Evolutionary conservation across 2,113 vertebrate genomes (phyloP), one percentile per base, ranked within the genome.

Genomic region (Campylomormyrus numenius): DNA sequence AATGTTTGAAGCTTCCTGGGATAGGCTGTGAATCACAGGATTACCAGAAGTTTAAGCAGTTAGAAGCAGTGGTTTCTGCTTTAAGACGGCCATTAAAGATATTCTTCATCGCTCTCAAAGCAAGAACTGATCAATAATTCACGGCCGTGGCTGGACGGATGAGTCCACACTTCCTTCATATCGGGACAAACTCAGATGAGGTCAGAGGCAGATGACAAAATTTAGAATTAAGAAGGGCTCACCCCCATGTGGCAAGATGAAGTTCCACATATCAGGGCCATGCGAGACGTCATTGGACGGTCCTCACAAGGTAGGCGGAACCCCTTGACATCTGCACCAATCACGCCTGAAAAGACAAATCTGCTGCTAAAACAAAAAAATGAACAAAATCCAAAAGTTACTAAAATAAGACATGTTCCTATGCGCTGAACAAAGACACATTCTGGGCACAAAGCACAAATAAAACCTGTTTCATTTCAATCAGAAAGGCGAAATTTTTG

Each of bases 161-260:
- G 39, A 39, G 35, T 74, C 5, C 70, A 35, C 11, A 13, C 31
- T 85, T 24, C 83, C 19, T 24, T 48, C 17, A 42, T 45, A 48
- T 8, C 3, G 6, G 45, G 7, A 46, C 83, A 85, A 17, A 85
- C 83, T 85, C 45, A 80, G 74, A 80, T 85, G 21, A 45, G 8
- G 80, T 48, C 80, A 46, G 42, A 85, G 83, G 19, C 62, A 39
- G 45, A 21, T 21, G 42, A 1, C 13, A 77, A 77, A 77, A 77
- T 5, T 3, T 77, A 35, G 11, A 70, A 70, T 70, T 27, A 27
- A 13, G 48, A 85, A 85, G 11, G 21, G 7, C 97, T 96, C 93
- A 99, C 98, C 93, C 95, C 98, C 98, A 99, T 99, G 95, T 99
- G 98, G 94, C 98, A 99, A 0, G 98, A 97, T 35, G 98, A 99